Base-by-base conservation (phyloP, 92 coral and sea anemone genomes). In the Umimayanthus chanpuru region DNA sequence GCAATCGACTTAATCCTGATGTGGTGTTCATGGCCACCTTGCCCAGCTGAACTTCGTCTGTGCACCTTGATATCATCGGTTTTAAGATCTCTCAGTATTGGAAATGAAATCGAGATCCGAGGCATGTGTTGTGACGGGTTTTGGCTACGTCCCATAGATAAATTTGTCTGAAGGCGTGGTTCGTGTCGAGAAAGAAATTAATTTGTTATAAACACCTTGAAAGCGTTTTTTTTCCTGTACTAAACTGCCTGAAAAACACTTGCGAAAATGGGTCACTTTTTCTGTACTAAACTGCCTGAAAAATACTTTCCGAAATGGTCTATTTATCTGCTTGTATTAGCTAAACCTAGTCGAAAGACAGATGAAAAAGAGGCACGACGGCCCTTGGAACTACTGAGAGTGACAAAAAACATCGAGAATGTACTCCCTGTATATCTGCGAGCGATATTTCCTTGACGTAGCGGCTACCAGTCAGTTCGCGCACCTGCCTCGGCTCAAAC, bases 1-100 rank as follows among this genome's bases (percentile, higher is more conserved):
- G 99, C 99, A 67, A 97, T 89, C 68, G 99, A 97, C 93, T 97
- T 97, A 79, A 97, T 92, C 85, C 98, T 91, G 89, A 97, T 93
- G 78, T 82, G 81, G 77, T 87, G 86, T 21, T 68, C 85, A 73
- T 88, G 88, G 65, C 53, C 39, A 55, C 36, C 36, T 32, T 85
- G 77, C 41, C 88, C 91, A 0, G 84, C 77, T 21, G 94, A 93
- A 81, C 98, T 88, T 67, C 94, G 89, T 74, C 96, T 83, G 82
- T 93, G 93, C 79, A 90, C 90, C 99, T 97, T 92, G 80, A 90
- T 93, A 80, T 92, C 93, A 81, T 94, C 98, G 90, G 90, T 92
- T 92, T 82, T 86, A 41, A 91, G 81, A 77, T 90, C 94, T 88
- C 94, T 93, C 87, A 95, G 94, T 82, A 91, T 92, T 67, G 98